These are phyloP conservation scores for Strix aluco DNA, from an alignment of 2,113 vertebrate species.

Conservation along the genomic window DNA sequence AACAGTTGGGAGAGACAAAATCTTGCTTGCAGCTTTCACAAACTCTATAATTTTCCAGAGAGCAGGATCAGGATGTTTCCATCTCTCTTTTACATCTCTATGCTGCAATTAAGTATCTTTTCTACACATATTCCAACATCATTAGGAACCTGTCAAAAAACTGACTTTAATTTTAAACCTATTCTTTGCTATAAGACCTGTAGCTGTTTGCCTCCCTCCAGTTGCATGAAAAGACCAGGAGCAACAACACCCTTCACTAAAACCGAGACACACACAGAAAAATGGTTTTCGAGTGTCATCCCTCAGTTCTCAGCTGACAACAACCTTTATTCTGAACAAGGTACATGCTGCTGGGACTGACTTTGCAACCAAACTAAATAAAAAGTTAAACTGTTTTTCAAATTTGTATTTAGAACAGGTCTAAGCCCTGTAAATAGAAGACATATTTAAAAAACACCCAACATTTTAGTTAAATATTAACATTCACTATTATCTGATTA, in stretches of 20 bases:
- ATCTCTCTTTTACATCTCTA: not conserved
- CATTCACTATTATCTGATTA: not conserved
- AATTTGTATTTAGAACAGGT: not conserved
- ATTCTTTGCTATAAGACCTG: not conserved
- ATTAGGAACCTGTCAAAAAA: not conserved
- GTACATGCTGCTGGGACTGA: fast-evolving
- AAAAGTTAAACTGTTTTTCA: not conserved
- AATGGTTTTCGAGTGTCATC: not conserved
- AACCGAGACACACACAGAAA: not conserved
- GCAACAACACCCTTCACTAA: fast-evolving
- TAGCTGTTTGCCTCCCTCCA: not conserved
- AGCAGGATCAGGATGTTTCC: not conserved
- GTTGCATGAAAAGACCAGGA: not conserved
- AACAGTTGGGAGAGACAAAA: not conserved
- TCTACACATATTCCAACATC: not conserved
- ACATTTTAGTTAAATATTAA: conserved; percentile 38
- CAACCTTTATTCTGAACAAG: not conserved
- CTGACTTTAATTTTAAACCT: not conserved
- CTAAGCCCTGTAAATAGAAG: not conserved
- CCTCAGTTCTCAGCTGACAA: not conserved
- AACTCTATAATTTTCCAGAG: not conserved
- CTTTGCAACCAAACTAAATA: fast-evolving
- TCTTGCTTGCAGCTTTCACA: not conserved
- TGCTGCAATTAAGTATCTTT: not conserved
- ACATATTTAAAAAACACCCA: not conserved